Evolutionary conservation across 2,888 invertebrate species (phyloP), one percentile per base, ranked within the genome.

Genomic region (Scrobipalpa atriplicella): DNA sequence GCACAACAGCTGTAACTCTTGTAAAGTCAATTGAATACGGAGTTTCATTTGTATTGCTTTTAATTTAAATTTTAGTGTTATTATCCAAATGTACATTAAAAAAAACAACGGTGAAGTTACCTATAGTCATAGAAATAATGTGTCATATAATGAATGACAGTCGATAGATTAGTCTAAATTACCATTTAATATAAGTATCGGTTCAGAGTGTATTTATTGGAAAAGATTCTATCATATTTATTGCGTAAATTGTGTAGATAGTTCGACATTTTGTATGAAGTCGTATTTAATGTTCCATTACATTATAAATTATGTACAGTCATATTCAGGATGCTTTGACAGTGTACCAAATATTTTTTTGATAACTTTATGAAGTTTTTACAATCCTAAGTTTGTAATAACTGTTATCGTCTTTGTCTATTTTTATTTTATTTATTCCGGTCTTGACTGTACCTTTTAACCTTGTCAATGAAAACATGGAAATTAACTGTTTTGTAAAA

Each of bases 91-190:
- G 83, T 86, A 86, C 71, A 86, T 81, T 80, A 70, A 39, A 56
- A 19, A 71, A 75, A 76, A 67, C 75, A 78, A 80, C 90, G 90
- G 90, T 90, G 73, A 83, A 81, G 91, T 91, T 91, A 90, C 90
- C 91, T 90, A 90, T 85, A 85, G 83, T 75, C 72, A 74, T 80
- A 80, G 67, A 62, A 70, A 70, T 71, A 70, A 67, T 51, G 51
- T 19, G 62, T 62, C 39, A 21, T 47, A 38, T 36, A 64, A 21
- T 13, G 2, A 29, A 13, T 54, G 43, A 16, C 70, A 61, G 56
- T 67, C 43, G 19, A 63, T 64, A 70, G 62, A 52, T 67, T 36
- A 62, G 58, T 65, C 47, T 62, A 65, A 67, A 68, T 67, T 61
- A 66, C 67, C 67, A 69, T 70, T 66, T 68, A 69, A 68, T 65